Percentiles rank a stretch among this genome's conserved stretches.
These are phyloP conservation scores for Eubucco bourcierii DNA, from an alignment of 2,113 vertebrate genomes.

Conservation along the genomic window DNA sequence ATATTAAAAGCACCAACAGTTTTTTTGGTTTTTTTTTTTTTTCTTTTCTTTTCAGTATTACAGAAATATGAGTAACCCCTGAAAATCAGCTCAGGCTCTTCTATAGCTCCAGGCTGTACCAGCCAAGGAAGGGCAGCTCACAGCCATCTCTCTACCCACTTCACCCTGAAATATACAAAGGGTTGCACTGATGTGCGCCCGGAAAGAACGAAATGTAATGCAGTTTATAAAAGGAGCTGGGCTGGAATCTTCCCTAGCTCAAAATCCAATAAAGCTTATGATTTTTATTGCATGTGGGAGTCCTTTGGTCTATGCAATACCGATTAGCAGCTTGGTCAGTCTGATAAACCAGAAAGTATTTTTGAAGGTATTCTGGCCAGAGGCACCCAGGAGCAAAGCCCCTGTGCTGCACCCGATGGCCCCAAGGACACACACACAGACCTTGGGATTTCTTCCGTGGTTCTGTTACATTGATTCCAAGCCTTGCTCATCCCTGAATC, in stretches of 20 bases:
- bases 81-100: neutral
- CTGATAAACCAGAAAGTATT: conserved; percentile 3
- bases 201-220: neutral
- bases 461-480: neutral
- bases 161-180: neutral
- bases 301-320: conserved; percentile 28
- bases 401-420: neutral
- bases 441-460: neutral
- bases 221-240: conserved; percentile 30
- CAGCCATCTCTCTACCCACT: neutral
- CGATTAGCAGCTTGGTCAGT: conserved; percentile 24
- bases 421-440: neutral
- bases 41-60: neutral
- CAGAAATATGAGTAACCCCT: conserved; percentile 11
- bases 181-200: neutral
- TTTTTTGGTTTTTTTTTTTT: neutral
- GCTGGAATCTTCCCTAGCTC: conserved; percentile 7
- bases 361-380: neutral
- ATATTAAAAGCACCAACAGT: neutral
- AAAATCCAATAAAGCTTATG: conserved; percentile 62
- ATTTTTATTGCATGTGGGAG: conserved; percentile 55
- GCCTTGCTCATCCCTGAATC: neutral
- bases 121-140: conserved; percentile 8
- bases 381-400: neutral
- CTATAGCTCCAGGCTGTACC: neutral